Percentiles rank a stretch among this genome's conserved stretches.
phyloP scores from a whole-genome alignment of 2,888 invertebrate species.

The Ectobius pallidus region DNA sequence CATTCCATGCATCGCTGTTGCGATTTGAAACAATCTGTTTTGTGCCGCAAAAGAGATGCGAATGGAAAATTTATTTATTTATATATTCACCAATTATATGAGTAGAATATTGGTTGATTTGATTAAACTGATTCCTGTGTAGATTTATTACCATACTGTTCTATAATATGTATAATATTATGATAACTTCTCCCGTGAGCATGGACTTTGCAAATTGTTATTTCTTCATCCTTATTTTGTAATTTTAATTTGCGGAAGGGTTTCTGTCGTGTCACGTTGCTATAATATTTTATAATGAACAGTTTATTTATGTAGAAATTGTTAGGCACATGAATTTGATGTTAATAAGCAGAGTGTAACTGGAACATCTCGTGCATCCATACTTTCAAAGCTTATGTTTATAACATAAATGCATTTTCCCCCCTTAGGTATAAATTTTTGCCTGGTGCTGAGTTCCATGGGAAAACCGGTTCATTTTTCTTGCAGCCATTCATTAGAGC shows the following conservation, averaged over 20 bases:
- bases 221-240: conserved; percentile 3
- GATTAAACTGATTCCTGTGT: conserved; percentile 12
- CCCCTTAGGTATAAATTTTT: conserved; percentile 34
- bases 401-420: conserved; percentile 35
- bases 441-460: conserved; percentile 33
- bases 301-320: conserved; percentile 15
- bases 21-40: not conserved
- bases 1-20: conserved; percentile 38
- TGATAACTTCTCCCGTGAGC: conserved; percentile 14
- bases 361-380: conserved; percentile 29
- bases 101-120: conserved; percentile 25
- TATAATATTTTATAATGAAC: conserved; percentile 27
- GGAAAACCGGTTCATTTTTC: too few species aligned
- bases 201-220: not conserved
- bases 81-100: conserved; percentile 10
- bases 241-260: conserved; percentile 21
- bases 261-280: conserved; percentile 15
- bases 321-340: conserved; percentile 34
- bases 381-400: conserved; percentile 36
- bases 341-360: conserved; percentile 30
- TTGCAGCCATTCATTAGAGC: conserved; percentile 23
- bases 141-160: conserved; percentile 14
- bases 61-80: conserved; percentile 37
- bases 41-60: conserved; percentile 26
- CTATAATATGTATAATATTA: not conserved